Evolutionary conservation across 2,888 invertebrate species (phyloP).

Genomic region (Diachrysia chrysitis): DNA sequence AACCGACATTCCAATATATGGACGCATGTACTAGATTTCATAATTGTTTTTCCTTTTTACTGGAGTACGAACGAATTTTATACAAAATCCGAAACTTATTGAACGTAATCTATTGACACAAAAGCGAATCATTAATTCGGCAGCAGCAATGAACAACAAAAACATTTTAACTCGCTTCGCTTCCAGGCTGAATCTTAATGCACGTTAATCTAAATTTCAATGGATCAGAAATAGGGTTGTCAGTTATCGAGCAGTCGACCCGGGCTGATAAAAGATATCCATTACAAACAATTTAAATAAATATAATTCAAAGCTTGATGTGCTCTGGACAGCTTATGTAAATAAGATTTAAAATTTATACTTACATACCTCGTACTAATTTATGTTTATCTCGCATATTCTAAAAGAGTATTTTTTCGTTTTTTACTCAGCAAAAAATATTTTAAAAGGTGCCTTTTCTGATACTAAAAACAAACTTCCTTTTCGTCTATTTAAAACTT

Average conservation of each 20-base stretch:
- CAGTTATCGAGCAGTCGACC: conserved; percentile 24
- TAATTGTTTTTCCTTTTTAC: conserved; percentile 20
- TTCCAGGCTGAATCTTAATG: conserved; percentile 70
- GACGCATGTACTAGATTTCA: conserved; percentile 33
- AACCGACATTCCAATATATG: conserved; percentile 39
- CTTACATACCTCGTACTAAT: neutral
- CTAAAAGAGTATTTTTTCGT: neutral
- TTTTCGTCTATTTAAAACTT: conserved; percentile 36
- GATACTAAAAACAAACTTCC: neutral
- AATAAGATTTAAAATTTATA: neutral
- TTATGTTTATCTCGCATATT: neutral
- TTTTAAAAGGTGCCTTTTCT: neutral
- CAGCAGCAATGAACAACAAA: conserved; percentile 69
- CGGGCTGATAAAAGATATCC: conserved; percentile 9
- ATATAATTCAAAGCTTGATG: neutral
- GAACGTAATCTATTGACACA: conserved; percentile 63
- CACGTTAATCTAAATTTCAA: conserved; percentile 75
- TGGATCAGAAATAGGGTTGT: conserved; percentile 61
- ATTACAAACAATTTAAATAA: neutral
- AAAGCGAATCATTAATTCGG: conserved; percentile 66
- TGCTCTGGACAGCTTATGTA: neutral
- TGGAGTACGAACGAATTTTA: conserved; percentile 35
- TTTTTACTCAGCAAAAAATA: no score
- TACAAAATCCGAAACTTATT: conserved; percentile 56
- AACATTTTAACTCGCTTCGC: conserved; percentile 71